Evolutionary conservation across 1,140 invertebrate species (phyloP), one percentile per base, ranked within the genome.

Genomic region (Asbolus verrucosus): DNA sequence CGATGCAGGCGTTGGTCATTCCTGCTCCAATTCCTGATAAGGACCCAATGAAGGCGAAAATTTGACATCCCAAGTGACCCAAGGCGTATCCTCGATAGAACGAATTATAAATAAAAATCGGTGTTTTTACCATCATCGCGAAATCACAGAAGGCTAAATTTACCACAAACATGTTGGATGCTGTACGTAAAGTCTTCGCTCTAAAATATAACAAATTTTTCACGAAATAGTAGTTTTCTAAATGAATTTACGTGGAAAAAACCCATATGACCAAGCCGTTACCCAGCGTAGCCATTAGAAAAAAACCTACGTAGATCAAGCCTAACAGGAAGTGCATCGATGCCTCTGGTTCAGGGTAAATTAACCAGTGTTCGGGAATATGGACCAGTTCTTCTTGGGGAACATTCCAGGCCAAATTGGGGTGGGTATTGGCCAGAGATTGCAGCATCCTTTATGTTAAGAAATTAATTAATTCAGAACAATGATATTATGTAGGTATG

Each of bases 191-290:
- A 39, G 87, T 86, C 82, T 94, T 94, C 1, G 92, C 90, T 66
- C 94, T 96, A 82, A 16, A 84, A 83, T 3, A n/a, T 30, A n/a
- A n/a, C n/a, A n/a, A n/a, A n/a, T n/a, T n/a, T n/a, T n/a, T n/a
- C n/a, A n/a, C 27, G 27, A 79, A 70, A 68, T 43, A 14, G 33
- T 0, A n/a, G 30, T 13, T 31, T 39, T 39, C 15, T 14, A 0
- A 39, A 33, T 11, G 21, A 19, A 86, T 87, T 87, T 83, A 93
- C 87, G 90, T 86, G 67, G 88, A 87, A 81, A 96, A 96, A 72
- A 96, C 90, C 87, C 91, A 96, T 72, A 96, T 89, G 72, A 96
- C 94, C 15, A 95, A 84, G 19, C 93, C 92, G 81, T 97, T 96
- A 70, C 94, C 94, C 1, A 90, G 77, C 0, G 93, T 82, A 4